Percentiles rank a stretch among this genome's conserved stretches.
phyloP scores from a whole-genome alignment of 2,797 vertebrate species.

The Vespertilio murinus region DNA sequence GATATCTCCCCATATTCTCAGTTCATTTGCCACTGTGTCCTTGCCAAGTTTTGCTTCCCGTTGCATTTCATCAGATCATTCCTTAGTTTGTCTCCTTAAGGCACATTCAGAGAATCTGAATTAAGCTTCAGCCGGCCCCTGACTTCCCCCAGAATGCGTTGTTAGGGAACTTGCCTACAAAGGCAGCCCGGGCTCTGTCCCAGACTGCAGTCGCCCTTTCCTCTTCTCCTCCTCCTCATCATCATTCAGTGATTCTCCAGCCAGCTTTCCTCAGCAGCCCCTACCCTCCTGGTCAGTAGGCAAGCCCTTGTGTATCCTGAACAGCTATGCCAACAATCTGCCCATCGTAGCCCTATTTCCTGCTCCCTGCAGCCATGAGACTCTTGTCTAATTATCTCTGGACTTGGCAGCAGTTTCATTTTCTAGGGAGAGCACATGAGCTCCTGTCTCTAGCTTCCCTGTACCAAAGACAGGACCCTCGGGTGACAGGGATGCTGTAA shows the following conservation, averaged over 20 bases:
- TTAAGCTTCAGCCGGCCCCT: constrained; percentile 63
- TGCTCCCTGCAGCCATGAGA: constrained; percentile 32
- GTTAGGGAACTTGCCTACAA: constrained; percentile 73
- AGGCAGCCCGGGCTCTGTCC: constrained; percentile 65
- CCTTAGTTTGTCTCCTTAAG: constrained; percentile 69
- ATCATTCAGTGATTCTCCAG: constrained; percentile 60
- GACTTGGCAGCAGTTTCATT: constrained; percentile 43
- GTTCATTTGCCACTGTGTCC: constrained; percentile 55
- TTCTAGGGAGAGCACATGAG: constrained; percentile 12
- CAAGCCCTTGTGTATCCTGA: constrained; percentile 37
- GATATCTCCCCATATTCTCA: constrained; percentile 59
- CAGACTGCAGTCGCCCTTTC: constrained; percentile 66
- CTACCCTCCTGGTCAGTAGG: constrained; percentile 40
- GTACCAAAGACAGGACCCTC: neutral
- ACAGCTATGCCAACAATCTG: constrained; percentile 67
- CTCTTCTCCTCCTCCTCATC: constrained; percentile 55
- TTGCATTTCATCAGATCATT: constrained; percentile 61
- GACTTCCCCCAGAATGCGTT: constrained; percentile 61
- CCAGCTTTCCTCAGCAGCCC: constrained; percentile 50
- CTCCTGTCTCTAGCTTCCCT: neutral
- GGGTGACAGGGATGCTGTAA: neutral
- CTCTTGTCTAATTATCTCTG: constrained; percentile 71
- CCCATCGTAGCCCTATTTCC: constrained; percentile 39
- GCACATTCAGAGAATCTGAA: constrained; percentile 78
- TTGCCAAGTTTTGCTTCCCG: constrained; percentile 70